Conservation (phyloP, 2,113 vertebrate genomes). For the Lichenostomus cassidix region DNA sequence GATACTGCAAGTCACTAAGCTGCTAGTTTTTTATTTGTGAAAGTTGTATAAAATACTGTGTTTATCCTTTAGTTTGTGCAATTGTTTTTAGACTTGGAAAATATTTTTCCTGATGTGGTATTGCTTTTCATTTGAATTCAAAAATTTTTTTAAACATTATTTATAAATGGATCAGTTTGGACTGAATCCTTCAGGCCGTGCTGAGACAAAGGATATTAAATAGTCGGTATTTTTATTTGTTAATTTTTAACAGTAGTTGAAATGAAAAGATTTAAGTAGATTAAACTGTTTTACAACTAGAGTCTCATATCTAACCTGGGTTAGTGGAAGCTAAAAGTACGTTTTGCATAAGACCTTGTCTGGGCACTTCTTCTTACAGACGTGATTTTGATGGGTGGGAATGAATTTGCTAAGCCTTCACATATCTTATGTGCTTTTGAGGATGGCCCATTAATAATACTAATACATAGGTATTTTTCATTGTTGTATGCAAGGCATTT, state of each 20-base stretch:
- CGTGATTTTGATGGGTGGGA: neutral
- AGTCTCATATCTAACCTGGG: neutral
- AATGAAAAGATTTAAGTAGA: neutral
- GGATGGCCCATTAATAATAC: constrained; percentile 33
- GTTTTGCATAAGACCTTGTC: neutral
- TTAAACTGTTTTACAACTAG: neutral
- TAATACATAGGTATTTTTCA: constrained; percentile 50
- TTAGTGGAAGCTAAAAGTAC: neutral
- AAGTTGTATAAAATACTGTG: neutral
- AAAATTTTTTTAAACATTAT: neutral
- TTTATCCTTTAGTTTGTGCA: neutral
- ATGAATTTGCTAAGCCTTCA: constrained; percentile 20
- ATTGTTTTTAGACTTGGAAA: neutral
- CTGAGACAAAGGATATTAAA: neutral
- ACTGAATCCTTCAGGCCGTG: neutral
- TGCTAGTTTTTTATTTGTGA: neutral
- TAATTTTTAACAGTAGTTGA: neutral
- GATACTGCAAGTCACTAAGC: neutral
- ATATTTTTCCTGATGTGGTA: neutral
- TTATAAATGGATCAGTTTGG: neutral
- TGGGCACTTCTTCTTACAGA: neutral
- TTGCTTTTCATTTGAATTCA: neutral
- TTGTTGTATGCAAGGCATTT: constrained; percentile 22
- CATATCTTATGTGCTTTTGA: neutral
- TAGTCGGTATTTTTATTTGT: neutral